phyloP scores from a whole-genome alignment of 2,113 vertebrate genomes.

The Otis tarda region DNA sequence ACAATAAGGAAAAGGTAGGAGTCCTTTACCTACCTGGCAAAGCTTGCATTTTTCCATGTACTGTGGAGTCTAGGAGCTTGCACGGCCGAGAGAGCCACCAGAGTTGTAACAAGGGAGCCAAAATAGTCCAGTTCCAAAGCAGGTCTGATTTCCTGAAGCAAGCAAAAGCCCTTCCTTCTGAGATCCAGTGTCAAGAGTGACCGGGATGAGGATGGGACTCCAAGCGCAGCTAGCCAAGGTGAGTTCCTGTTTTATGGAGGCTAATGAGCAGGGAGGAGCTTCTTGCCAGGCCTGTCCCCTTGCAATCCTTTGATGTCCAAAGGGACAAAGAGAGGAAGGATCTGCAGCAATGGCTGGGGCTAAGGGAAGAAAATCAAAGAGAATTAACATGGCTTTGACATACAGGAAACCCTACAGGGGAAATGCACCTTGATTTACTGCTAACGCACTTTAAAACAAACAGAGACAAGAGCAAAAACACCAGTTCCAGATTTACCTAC shows the following conservation, averaged over 20 bases:
- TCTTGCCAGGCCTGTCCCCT: slow-evolving; percentile 68
- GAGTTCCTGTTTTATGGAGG: slow-evolving; percentile 80
- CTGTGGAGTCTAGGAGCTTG: not conserved
- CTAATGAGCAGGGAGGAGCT: slow-evolving; percentile 77
- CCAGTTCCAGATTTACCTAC: not conserved
- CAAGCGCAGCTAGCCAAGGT: slow-evolving; percentile 58
- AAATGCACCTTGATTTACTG: slow-evolving; percentile 86
- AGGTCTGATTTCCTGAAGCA: slow-evolving; percentile 27
- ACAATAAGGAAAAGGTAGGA: not conserved
- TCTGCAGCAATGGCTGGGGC: slow-evolving; percentile 68
- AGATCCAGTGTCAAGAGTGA: slow-evolving; percentile 70
- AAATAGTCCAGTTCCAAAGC: slow-evolving; percentile 52
- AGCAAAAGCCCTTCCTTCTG: slow-evolving; percentile 23
- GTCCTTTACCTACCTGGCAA: slow-evolving; percentile 40
- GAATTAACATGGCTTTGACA: slow-evolving; percentile 92
- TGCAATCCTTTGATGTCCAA: slow-evolving; percentile 86
- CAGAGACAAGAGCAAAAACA: slow-evolving; percentile 62
- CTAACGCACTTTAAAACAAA: slow-evolving; percentile 87
- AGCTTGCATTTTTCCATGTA: slow-evolving; percentile 71
- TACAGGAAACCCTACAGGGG: slow-evolving; percentile 83
- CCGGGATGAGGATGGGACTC: slow-evolving; percentile 54
- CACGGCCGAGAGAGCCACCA: not conserved
- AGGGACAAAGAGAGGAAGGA: slow-evolving; percentile 83
- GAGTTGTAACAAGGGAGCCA: not conserved
- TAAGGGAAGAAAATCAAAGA: slow-evolving; percentile 85